Conservation (phyloP, 2,113 vertebrate genomes). For the Danionella cerebrum region DNA sequence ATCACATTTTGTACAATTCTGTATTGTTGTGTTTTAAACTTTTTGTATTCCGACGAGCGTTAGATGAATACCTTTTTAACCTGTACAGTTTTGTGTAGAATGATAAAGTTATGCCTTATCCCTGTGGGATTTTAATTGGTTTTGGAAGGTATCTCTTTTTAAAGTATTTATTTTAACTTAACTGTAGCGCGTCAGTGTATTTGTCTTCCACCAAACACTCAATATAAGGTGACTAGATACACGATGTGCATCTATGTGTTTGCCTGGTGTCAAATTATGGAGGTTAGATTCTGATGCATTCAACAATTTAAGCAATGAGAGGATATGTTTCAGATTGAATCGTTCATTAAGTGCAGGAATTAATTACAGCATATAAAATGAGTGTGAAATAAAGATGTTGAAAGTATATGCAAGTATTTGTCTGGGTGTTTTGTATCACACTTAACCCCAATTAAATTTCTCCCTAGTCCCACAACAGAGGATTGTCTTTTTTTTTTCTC, state of each 20-base stretch:
- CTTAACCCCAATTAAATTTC: no score
- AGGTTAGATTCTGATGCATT: neutral
- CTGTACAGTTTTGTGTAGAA: constrained; percentile 66
- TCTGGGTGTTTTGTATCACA: neutral
- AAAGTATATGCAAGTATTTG: neutral
- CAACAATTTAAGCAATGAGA: neutral
- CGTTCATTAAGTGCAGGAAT: neutral
- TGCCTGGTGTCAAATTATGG: neutral
- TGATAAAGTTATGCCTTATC: constrained; percentile 94
- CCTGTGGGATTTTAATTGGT: constrained; percentile 88
- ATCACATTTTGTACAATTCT: no score
- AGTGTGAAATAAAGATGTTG: neutral
- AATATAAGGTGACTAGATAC: constrained; percentile 85
- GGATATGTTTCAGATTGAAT: neutral
- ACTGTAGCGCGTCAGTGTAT: constrained; percentile 82
- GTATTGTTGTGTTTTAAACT: constrained; percentile 70
- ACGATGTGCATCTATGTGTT: constrained; percentile 59
- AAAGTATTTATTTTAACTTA: constrained; percentile 77
- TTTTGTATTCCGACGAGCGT: constrained; percentile 82
- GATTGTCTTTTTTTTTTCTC: no score
- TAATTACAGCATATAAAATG: neutral
- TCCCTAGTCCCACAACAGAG: no score
- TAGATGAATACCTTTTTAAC: constrained; percentile 71
- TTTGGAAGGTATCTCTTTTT: constrained; percentile 68
- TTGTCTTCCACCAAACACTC: constrained; percentile 75